Conservation (phyloP, 2,888 invertebrate genomes). For the Perizoma flavofasciatum region DNA sequence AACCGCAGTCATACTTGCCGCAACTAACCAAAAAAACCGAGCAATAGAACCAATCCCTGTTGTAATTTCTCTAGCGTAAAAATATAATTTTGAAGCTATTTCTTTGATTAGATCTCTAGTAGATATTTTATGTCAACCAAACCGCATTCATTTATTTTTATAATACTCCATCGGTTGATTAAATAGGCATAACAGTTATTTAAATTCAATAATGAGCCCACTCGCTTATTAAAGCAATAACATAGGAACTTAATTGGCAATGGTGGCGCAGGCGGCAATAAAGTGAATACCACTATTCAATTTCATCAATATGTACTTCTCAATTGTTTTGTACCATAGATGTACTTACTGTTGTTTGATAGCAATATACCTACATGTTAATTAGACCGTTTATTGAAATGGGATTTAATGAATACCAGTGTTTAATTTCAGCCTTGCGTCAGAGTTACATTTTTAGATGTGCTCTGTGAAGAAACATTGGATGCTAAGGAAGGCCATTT, state of each 20-base stretch:
- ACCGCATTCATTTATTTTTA: constrained; percentile 1
- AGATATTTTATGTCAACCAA: not conserved
- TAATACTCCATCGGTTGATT: constrained; percentile 7
- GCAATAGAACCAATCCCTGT: too few species aligned
- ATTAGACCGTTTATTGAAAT: constrained; percentile 56
- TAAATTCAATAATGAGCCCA: constrained; percentile 26
- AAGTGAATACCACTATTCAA: constrained; percentile 29
- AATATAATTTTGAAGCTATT: too few species aligned
- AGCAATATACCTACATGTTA: constrained; percentile 59
- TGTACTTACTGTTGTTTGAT: constrained; percentile 44
- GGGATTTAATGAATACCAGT: too few species aligned
- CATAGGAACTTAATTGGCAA: constrained; percentile 21
- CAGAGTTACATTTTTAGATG: too few species aligned
- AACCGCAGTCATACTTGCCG: too few species aligned
- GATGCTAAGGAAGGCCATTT: constrained; percentile 44
- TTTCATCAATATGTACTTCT: constrained; percentile 8
- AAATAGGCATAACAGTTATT: constrained; percentile 19
- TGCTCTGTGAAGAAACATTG: too few species aligned
- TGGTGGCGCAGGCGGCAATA: constrained; percentile 5
- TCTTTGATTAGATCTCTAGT: too few species aligned
- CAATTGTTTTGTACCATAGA: constrained; percentile 37
- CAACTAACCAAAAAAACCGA: too few species aligned
- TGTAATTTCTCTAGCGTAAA: too few species aligned
- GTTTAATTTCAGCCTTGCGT: too few species aligned
- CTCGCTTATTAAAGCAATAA: constrained; percentile 30